These are phyloP conservation scores for Scaptodrosophila lebanonensis DNA, from an alignment of 1,140 invertebrate species.

Conservation along the genomic window DNA sequence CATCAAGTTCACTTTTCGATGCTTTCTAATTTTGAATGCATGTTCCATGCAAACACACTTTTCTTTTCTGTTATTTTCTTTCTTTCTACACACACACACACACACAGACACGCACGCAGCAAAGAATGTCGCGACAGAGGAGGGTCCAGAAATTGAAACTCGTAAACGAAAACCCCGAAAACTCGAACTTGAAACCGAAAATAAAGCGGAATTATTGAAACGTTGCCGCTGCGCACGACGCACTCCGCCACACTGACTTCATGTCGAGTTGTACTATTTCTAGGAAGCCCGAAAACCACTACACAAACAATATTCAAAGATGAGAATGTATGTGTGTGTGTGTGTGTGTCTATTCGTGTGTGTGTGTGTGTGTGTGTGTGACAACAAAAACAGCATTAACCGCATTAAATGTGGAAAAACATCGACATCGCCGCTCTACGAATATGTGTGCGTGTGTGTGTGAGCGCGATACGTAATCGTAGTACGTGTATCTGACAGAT, in stretches of 20 bases:
- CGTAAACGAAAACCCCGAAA: constrained; percentile 8
- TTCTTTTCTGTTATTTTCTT: too few species aligned
- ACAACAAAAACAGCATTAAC: constrained; percentile 3
- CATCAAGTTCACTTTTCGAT: constrained; percentile 25
- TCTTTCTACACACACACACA: constrained; percentile 12
- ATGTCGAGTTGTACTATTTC: constrained; percentile 74
- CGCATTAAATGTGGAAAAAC: constrained; percentile 44
- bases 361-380: constrained; percentile 20
- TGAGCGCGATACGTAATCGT: constrained; percentile 26
- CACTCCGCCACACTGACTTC: constrained; percentile 66
- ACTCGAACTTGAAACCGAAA: constrained; percentile 5
- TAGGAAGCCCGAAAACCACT: constrained; percentile 61
- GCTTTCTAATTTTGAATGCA: too few species aligned
- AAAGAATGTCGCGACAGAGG: too few species aligned
- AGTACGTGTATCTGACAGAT: constrained; percentile 55
- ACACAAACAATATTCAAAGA: constrained; percentile 44
- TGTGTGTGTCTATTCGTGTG: background rate
- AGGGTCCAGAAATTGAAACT: constrained; percentile 9
- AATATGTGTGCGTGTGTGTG: constrained; percentile 22
- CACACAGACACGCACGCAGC: background rate
- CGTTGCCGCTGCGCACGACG: constrained; percentile 75
- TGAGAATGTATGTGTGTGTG: constrained; percentile 16
- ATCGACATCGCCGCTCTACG: too few species aligned
- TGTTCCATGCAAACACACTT: constrained; percentile 6
- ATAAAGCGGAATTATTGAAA: constrained; percentile 34